Evolutionary conservation across 2,113 vertebrate species (phyloP), one percentile per base, ranked within the genome.

Genomic region (Hystrix cristata): DNA sequence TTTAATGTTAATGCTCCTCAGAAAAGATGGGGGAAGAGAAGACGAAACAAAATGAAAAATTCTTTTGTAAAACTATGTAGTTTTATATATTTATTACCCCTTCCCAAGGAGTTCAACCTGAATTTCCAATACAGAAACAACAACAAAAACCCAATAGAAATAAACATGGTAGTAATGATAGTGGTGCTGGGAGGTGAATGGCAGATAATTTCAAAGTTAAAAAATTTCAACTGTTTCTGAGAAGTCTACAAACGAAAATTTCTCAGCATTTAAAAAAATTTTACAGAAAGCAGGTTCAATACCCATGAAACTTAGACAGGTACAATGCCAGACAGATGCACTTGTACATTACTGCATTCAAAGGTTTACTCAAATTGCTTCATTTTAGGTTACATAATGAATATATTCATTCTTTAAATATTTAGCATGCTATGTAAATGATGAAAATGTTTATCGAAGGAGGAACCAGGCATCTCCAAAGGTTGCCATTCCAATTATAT

Each of bases 371-470:
- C 64, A 86, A 23, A 48, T 7, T n/a, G 31, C 23, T 90, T 94
- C 53, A 82, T 87, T 82, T 65, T 34, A 96, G 64, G 31, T 15
- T 84, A 27, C 0, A 23, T 15, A 89, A 85, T 48, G 15, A 90
- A 15, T 18, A n/a, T 38, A 71, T 14, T 76, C 80, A 95, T 72
- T 92, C 91, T 79, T 87, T 51, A 95, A 91, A 83, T 64, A 97
- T 57, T 92, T 95, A 91, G 76, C 38, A 88, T 71, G 34, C 15
- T 29, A 74, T 6, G 38, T 51, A 94, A 85, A 91, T 57, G 38
- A 94, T 71, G 27, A 95, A 96, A 80, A n/a, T 71, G 57, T 46
- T 89, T 94, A 92, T 0, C 81, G 10, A 95, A 85, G 53, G 46
- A 93, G 86, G 46, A 88, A 74, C 13, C 64, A 94, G 48, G 67